Conservation (phyloP, 2,888 invertebrate genomes). For the Papilio elwesi region DNA sequence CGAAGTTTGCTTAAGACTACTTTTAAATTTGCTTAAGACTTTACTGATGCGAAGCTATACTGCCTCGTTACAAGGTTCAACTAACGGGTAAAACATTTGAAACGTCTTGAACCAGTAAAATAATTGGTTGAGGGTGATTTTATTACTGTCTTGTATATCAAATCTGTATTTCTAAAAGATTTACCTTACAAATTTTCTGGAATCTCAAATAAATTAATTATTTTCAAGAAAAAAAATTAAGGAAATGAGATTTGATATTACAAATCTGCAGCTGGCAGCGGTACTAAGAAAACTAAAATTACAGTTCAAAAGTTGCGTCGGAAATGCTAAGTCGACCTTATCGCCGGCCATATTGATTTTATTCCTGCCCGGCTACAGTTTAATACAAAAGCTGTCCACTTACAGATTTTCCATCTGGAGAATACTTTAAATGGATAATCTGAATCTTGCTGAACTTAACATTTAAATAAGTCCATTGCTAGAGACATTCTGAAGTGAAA, state of each 20-base stretch:
- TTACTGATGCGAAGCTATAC: too few relatives aligned
- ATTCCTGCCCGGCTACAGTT: conserved; percentile 32
- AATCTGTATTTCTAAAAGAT: background rate
- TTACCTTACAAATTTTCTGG: background rate
- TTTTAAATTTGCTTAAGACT: too few relatives aligned
- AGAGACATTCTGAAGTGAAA: background rate
- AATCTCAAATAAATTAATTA: background rate
- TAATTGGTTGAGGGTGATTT: too few relatives aligned
- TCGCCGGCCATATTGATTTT: conserved; percentile 39
- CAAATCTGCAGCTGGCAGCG: conserved; percentile 34
- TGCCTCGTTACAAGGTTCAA: too few relatives aligned
- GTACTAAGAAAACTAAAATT: conserved; percentile 40
- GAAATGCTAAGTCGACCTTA: conserved; percentile 39
- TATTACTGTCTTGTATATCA: background rate
- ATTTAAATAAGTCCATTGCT: conserved; percentile 1
- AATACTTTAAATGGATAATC: conserved; percentile 17
- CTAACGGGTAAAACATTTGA: too few relatives aligned
- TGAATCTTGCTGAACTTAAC: conserved; percentile 17
- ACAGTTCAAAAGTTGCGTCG: conserved; percentile 38
- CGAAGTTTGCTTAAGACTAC: too few relatives aligned
- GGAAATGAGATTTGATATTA: conserved; percentile 22
- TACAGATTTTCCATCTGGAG: conserved; percentile 27
- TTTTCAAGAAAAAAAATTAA: conserved; percentile 11
- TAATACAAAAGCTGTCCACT: conserved; percentile 25
- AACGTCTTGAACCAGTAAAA: too few relatives aligned